Conservation (phyloP, 2,797 vertebrate genomes). For the Mus spretus region DNA sequence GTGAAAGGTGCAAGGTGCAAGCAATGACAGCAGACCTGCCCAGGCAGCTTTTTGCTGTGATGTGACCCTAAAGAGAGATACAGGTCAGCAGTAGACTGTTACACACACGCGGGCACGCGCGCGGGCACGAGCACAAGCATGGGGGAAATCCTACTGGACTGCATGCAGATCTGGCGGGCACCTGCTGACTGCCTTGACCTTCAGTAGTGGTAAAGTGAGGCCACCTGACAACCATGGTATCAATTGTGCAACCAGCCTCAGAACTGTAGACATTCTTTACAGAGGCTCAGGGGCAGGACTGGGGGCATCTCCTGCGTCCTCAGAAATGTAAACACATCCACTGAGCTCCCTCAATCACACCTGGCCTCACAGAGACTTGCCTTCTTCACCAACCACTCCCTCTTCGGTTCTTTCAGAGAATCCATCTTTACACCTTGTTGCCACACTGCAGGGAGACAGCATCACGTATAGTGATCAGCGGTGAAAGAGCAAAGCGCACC, state of each 20-base stretch:
- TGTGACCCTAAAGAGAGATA: too few relatives aligned
- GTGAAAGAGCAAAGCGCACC: neutral
- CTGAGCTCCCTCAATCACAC: neutral
- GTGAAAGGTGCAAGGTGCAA: neutral
- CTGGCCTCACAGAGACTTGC: neutral
- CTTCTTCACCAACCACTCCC: neutral
- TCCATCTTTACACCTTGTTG: neutral
- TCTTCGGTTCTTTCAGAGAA: neutral
- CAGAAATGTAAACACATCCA: neutral
- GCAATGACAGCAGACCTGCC: neutral
- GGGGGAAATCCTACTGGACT: neutral
- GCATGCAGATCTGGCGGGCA: neutral
- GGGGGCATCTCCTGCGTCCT: neutral
- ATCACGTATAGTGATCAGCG: rapidly evolving
- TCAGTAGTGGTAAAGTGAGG: neutral
- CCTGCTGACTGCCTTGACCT: neutral
- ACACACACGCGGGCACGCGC: neutral
- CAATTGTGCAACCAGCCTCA: neutral
- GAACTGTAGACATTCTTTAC: neutral
- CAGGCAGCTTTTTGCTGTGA: too few relatives aligned
- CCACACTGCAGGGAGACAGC: neutral
- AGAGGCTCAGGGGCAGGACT: neutral
- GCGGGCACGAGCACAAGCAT: neutral
- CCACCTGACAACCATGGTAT: rapidly evolving
- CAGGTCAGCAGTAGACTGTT: neutral